phyloP scores from a whole-genome alignment of 2,888 invertebrate genomes.

The Habroteleia sp. region DNA sequence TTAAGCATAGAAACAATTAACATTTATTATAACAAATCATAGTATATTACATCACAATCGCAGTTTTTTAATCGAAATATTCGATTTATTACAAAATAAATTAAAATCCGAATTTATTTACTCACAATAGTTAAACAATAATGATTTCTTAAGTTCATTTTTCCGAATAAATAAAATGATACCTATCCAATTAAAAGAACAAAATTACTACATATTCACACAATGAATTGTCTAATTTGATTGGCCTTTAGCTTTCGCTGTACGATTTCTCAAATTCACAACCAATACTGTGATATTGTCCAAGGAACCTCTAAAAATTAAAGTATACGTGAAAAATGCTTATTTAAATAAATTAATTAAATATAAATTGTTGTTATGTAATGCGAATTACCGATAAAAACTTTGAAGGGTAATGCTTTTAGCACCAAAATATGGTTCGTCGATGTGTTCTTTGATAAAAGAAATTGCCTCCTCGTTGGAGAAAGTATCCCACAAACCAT shows the following conservation, averaged over 20 bases:
- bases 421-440: constrained; percentile 94
- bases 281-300: constrained; percentile 98
- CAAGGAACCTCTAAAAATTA: constrained; percentile 87
- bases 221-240: constrained; percentile 12
- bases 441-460: constrained; percentile 91
- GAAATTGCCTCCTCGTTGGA: constrained; percentile 96
- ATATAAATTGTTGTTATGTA: too few relatives aligned
- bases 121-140: constrained; percentile 21
- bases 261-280: constrained; percentile 87
- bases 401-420: constrained; percentile 95
- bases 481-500: constrained; percentile 98
- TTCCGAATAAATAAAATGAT: not conserved
- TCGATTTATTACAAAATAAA: constrained; percentile 42
- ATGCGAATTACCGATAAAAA: constrained; percentile 87
- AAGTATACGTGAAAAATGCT: not conserved
- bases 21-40: constrained; percentile 21
- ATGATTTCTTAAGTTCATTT: constrained; percentile 1
- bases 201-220: constrained; percentile 19
- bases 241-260: constrained; percentile 17
- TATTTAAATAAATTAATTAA: too few relatives aligned
- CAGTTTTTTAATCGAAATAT: constrained; percentile 5
- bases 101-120: constrained; percentile 28
- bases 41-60: too few relatives aligned
- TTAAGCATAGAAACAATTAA: constrained; percentile 16
- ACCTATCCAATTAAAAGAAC: constrained; percentile 5